phyloP scores from a whole-genome alignment of 2,888 invertebrate genomes.

The Drosophila rellima region DNA sequence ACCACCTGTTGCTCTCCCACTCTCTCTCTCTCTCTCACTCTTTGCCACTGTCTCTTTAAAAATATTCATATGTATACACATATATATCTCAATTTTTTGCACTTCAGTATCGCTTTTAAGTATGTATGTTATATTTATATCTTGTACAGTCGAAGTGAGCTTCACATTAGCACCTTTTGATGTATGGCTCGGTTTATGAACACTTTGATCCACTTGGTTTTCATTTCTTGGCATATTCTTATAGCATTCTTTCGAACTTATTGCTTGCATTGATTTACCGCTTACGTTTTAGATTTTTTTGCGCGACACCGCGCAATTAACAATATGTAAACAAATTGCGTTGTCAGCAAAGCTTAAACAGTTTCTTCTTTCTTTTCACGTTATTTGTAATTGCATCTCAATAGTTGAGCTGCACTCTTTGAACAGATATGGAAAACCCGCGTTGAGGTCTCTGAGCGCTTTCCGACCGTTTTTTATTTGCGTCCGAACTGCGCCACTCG shows the following conservation, averaged over 20 bases:
- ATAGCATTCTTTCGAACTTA: slow-evolving; percentile 10
- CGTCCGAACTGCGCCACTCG: slow-evolving; percentile 37
- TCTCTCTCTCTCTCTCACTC: background rate
- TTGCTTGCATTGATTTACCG: slow-evolving; percentile 25
- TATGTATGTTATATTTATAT: slow-evolving; percentile 4
- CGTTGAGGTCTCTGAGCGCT: slow-evolving; percentile 7
- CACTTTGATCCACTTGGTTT: slow-evolving; percentile 29
- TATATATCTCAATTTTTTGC: slow-evolving; percentile 20
- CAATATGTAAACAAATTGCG: slow-evolving; percentile 35
- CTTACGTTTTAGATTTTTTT: slow-evolving; percentile 57
- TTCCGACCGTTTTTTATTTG: slow-evolving; percentile 21
- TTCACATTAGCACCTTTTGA: slow-evolving; percentile 41
- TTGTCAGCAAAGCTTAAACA: slow-evolving; percentile 55
- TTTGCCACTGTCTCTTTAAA: background rate
- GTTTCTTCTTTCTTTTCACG: slow-evolving; percentile 16
- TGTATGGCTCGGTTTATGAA: slow-evolving; percentile 21
- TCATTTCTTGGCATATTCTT: slow-evolving; percentile 23
- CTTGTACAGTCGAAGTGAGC: slow-evolving; percentile 12
- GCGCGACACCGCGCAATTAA: slow-evolving; percentile 20
- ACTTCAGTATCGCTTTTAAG: slow-evolving; percentile 17
- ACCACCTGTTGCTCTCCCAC: slow-evolving; percentile 58
- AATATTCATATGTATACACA: too few species aligned
- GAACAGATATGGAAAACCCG: slow-evolving; percentile 34
- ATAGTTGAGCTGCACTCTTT: slow-evolving; percentile 26
- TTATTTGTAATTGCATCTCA: slow-evolving; percentile 36